Evolutionary conservation across 2,113 vertebrate species (phyloP).

Genomic region (Paramisgurnus dabryanus): DNA sequence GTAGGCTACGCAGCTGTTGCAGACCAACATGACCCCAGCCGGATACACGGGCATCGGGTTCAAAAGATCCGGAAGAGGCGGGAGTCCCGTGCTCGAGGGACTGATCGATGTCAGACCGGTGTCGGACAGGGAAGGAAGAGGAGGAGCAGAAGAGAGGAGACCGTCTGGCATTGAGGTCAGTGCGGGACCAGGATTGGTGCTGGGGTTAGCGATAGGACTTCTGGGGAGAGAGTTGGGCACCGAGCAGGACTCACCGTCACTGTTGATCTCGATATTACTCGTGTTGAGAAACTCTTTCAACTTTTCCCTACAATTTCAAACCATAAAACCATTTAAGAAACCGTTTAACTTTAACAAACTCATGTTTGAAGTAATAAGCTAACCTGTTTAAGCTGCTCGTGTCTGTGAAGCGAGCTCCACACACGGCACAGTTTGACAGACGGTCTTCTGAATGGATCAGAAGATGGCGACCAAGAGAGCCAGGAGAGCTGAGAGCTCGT

Average conservation of each 20-base stretch:
- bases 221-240: conserved; percentile 69
- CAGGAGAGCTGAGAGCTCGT: conserved; percentile 92
- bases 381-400: conserved; percentile 96
- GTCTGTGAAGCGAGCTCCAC: conserved; percentile 91
- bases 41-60: conserved; percentile 83
- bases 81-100: conserved; percentile 68
- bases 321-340: background rate
- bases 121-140: conserved; percentile 70
- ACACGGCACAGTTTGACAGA: conserved; percentile 95
- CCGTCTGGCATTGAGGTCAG: conserved; percentile 51
- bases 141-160: conserved; percentile 53
- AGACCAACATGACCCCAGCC: conserved; percentile 90
- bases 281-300: conserved; percentile 88
- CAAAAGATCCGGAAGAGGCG: conserved; percentile 77
- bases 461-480: conserved; percentile 93
- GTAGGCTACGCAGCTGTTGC: conserved; percentile 92
- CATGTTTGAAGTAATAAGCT: conserved; percentile 8
- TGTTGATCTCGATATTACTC: conserved; percentile 71
- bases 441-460: conserved; percentile 97
- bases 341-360: background rate
- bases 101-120: conserved; percentile 51
- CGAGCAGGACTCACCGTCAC: conserved; percentile 72
- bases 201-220: conserved; percentile 65
- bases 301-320: conserved; percentile 80
- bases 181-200: conserved; percentile 56